phyloP scores from a whole-genome alignment of 2,113 vertebrate species.

The Sturnira hondurensis region DNA sequence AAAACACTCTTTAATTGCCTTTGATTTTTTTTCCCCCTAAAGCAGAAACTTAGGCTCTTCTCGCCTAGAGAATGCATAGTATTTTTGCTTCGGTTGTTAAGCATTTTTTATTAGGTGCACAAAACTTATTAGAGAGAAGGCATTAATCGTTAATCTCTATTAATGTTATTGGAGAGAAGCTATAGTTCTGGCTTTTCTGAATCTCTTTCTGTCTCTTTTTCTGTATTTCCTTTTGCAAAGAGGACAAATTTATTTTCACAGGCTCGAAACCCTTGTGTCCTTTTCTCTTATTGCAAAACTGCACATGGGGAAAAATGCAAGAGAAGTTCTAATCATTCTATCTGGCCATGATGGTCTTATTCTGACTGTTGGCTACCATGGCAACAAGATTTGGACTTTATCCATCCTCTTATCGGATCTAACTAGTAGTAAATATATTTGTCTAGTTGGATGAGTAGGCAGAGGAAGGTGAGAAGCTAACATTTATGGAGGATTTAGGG shows the following conservation, averaged over 20 bases:
- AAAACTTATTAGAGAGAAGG: conserved; percentile 11
- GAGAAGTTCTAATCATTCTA: background rate
- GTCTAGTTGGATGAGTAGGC: background rate
- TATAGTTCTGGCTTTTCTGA: background rate
- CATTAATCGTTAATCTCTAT: background rate
- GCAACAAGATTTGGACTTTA: background rate
- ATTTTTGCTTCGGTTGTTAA: background rate
- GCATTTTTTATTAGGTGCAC: conserved; percentile 4
- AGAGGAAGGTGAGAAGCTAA: background rate
- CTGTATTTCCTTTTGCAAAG: background rate
- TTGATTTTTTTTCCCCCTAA: background rate
- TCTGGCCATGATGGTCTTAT: background rate
- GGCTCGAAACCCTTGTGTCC: background rate
- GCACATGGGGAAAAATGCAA: background rate
- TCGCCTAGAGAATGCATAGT: background rate
- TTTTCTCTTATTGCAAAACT: background rate
- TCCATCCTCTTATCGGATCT: background rate
- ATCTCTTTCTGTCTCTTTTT: background rate
- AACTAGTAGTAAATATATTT: background rate
- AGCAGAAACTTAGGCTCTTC: background rate
- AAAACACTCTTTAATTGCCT: background rate
- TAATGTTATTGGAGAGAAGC: background rate
- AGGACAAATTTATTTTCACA: background rate
- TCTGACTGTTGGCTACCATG: background rate
- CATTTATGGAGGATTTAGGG: background rate